Conservation (phyloP, 2,113 vertebrate genomes). For the Cryptomyrus ogoouensis region DNA sequence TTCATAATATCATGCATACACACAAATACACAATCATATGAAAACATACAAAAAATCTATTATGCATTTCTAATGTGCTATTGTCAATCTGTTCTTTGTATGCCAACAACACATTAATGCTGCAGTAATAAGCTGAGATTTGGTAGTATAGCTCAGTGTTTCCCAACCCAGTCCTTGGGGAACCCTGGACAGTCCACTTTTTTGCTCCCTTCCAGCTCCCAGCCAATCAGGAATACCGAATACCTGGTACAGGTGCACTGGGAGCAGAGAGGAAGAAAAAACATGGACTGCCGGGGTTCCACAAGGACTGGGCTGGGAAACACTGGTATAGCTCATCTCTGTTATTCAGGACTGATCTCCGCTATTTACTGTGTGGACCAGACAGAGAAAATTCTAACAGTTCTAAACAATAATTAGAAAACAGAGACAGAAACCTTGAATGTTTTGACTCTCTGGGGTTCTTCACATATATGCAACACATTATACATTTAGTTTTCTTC, state of each 20-base stretch:
- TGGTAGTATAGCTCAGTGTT: neutral
- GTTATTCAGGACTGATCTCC: neutral
- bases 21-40: neutral
- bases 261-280: too few species aligned
- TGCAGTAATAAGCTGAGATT: conserved; percentile 27
- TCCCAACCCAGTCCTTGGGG: too few species aligned
- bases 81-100: neutral
- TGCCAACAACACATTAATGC: neutral
- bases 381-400: neutral
- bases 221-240: too few species aligned
- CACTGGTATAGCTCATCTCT: neutral
- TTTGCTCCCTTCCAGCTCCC: too few species aligned
- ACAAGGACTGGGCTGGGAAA: too few species aligned
- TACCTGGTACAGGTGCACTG: too few species aligned
- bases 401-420: neutral
- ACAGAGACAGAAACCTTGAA: neutral
- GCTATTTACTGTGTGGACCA: neutral
- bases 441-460: neutral
- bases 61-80: conserved; percentile 27
- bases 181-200: too few species aligned
- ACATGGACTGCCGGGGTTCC: too few species aligned
- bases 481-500: neutral
- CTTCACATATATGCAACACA: neutral
- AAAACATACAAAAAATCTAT: neutral
- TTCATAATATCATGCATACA: neutral